These are phyloP conservation scores for Cygnus buccinator DNA, from an alignment of 2,113 vertebrate species.

Conservation along the genomic window DNA sequence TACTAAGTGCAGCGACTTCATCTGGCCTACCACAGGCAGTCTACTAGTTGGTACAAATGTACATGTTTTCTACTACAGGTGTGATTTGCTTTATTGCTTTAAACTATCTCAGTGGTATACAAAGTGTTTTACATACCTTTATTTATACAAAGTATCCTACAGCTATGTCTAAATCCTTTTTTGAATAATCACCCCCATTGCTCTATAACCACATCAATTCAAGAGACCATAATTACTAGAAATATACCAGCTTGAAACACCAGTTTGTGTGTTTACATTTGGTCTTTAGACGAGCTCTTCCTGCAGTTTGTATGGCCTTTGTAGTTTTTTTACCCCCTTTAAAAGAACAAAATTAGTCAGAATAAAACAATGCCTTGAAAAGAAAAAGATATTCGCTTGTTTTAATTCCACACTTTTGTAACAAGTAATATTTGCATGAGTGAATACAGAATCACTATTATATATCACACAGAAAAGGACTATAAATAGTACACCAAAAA, in stretches of 20 bases:
- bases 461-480: not conserved
- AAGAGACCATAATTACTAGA: not conserved
- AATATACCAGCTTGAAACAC: not conserved
- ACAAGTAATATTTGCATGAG: not conserved
- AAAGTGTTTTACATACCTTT: not conserved
- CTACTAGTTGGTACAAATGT: not conserved
- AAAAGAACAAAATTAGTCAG: not conserved
- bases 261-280: not conserved
- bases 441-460: not conserved
- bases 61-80: not conserved
- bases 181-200: conserved; percentile 27
- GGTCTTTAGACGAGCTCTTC: not conserved
- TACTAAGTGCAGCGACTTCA: not conserved
- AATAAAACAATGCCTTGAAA: not conserved
- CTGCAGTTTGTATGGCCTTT: not conserved
- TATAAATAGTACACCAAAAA: not conserved
- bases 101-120: not conserved
- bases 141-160: conserved; percentile 1
- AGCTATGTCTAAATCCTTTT: not conserved
- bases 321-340: not conserved
- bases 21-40: not conserved
- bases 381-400: not conserved
- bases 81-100: not conserved
- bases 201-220: conserved; percentile 19
- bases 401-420: not conserved